Evolutionary conservation across 2,888 invertebrate genomes (phyloP).

Genomic region (Nomada flava): DNA sequence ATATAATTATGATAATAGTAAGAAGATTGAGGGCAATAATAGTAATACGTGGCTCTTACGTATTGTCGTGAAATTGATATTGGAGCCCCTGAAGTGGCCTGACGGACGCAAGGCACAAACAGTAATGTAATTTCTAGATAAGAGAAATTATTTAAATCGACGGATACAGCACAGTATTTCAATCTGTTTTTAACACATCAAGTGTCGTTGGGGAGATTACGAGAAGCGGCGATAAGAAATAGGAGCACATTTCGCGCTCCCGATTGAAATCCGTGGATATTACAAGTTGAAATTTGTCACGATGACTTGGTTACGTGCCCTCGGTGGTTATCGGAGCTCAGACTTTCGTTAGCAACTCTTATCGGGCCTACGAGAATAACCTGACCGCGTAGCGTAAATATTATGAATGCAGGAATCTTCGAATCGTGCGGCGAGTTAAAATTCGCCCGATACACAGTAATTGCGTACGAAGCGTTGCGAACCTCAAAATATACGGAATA

Average conservation of each 20-base stretch:
- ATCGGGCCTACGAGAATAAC: constrained; percentile 69
- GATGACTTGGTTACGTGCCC: constrained; percentile 45
- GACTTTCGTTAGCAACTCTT: constrained; percentile 75
- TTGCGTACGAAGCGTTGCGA: constrained; percentile 25
- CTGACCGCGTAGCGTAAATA: constrained; percentile 57
- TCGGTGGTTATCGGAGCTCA: constrained; percentile 63
- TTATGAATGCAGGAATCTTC: constrained; percentile 57
- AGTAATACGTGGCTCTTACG: background rate
- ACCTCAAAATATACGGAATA: constrained; percentile 8
- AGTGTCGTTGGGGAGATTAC: background rate
- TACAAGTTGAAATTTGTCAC: constrained; percentile 52
- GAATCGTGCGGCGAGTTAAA: constrained; percentile 44
- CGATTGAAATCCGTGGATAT: constrained; percentile 24
- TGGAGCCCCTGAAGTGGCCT: background rate
- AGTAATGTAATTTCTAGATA: background rate
- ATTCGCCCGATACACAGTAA: constrained; percentile 22
- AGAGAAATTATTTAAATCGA: background rate
- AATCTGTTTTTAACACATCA: background rate
- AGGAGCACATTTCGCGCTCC: background rate
- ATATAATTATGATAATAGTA: no score
- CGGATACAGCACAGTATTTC: background rate
- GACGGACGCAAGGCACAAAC: background rate
- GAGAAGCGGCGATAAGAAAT: background rate
- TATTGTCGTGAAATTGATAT: background rate
- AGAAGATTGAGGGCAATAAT: background rate